Base-by-base conservation (phyloP, 2,888 invertebrate genomes). In the Acronicta alni region DNA sequence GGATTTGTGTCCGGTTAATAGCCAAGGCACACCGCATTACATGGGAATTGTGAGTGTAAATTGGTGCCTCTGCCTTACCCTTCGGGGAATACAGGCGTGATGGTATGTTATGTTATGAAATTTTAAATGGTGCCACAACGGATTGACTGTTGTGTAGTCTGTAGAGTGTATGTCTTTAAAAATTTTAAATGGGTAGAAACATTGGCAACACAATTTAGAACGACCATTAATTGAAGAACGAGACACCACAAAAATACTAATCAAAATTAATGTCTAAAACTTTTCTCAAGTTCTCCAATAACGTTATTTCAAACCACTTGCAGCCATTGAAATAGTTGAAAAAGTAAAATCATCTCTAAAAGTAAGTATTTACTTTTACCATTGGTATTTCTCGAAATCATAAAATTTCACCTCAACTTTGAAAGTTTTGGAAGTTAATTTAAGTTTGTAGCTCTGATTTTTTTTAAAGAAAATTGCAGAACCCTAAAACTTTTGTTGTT, bases 401-500 rank as follows among this genome's bases (percentile, higher is more conserved):
- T 42, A 42, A 32, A 66, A 41, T 46, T 26, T 54, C 12, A 42
- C 42, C 15, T 46, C 16, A 37, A 51, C 4, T 56, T 20, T 23
- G 4, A 45, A 67, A 54, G 38, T 51, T 67, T n/a, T 39, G 5
- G 20, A 49, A 51, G 49, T 30, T 54, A 59, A 67, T 54, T 42
- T 54, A 60, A 67, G 60, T 67, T 59, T 49, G 15, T 41, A 48
- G 51, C 39, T 58, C 16, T 26, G 32, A n/a, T n/a, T n/a, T n/a
- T 66, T 67, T 45, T 38, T 45, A n/a, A 32, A 48, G 9, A 30
- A 30, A 10, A 30, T 30, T 30, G 26, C 10, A 10, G 26, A 30
- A 12, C 2, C 30, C 12, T 12, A 12, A 30, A 30, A 35, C n/a
- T 7, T 35, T 35, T 35, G 4, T n/a, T 35, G n/a, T 35, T 35